Base-by-base conservation (phyloP, 2,888 invertebrate species). In the Hypercompe scribonia region DNA sequence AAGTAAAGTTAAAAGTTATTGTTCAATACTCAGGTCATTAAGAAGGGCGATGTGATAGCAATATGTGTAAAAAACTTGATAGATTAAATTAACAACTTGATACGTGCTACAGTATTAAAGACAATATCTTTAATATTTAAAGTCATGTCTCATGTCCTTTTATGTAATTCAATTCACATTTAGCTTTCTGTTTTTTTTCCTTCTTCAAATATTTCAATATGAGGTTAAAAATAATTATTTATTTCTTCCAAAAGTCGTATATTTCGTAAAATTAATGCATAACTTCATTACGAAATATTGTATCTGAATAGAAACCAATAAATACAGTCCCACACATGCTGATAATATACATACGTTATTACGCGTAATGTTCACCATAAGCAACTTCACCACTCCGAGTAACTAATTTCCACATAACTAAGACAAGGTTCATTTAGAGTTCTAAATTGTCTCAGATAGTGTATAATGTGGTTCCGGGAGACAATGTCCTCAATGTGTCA, bases 401-500 rank as follows among this genome's bases (percentile, higher is more conserved):
- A 28, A 58, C 13, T 58, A 28, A 28, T 28, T 28, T 28, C 0
- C 13, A 28, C 13, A 58, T 58, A 58, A 58, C 58, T 58, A n/a
- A 4, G 28, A 28, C 15, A 58, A 28, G 15, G 13, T 58, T 28
- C 28, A 58, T 58, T 28, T 58, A 58, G 13, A 28, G 58, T 58
- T 58, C 28, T 58, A 28, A 58, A 58, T 58, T 58, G 28, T 58
- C 58, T 58, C 28, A 8, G 28, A 58, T 54, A 63, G 63, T 63
- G 15, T 63, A 33, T 63, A 21, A 18, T 64, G 33, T 33, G 24
- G 7, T 64, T 64, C 28, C 28, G 2, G 24, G n/a, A 31, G 34
- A 68, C 65, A 33, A 46, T 39, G n/a, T 68, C 58, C 64, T 54
- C 36, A 65, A 67, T 54, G 31, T 54, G n/a, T 64, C 68, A 68